Conservation (phyloP, 2,888 invertebrate genomes). For the Doris montereyensis region DNA sequence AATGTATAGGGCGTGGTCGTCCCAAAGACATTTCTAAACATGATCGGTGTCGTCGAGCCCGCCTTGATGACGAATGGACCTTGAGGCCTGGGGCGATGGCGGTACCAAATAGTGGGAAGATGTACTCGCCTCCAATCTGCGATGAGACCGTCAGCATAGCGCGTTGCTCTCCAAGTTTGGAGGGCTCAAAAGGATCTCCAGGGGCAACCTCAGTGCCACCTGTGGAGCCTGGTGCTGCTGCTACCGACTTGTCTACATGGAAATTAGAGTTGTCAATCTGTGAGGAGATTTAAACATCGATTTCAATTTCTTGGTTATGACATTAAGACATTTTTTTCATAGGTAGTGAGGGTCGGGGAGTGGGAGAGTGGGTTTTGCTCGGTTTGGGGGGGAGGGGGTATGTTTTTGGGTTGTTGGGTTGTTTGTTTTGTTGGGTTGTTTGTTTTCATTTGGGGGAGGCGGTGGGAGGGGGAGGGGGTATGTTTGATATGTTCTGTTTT, state of each 20-base stretch:
- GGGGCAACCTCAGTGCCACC: slow-evolving; percentile 71
- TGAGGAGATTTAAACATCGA: no score
- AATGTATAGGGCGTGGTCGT: slow-evolving; percentile 72
- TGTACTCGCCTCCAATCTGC: slow-evolving; percentile 70
- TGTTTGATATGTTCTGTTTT: no score
- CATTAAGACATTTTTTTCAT: no score
- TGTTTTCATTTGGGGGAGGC: no score
- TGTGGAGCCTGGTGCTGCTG: slow-evolving; percentile 72
- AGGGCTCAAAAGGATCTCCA: slow-evolving; percentile 73
- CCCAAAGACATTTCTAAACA: slow-evolving; percentile 75
- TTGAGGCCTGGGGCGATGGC: slow-evolving; percentile 75
- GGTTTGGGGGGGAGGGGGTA: no score
- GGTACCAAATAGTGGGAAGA: slow-evolving; percentile 74
- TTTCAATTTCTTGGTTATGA: no score
- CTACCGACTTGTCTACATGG: slow-evolving; percentile 71
- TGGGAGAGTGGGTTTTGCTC: no score
- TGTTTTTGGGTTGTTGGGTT: no score
- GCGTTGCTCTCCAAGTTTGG: slow-evolving; percentile 70
- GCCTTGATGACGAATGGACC: slow-evolving; percentile 74
- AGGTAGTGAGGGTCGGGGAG: no score
- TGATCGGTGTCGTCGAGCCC: slow-evolving; percentile 70
- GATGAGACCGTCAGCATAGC: slow-evolving; percentile 67
- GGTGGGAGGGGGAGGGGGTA: no score
- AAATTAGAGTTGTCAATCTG: slow-evolving; percentile 72
- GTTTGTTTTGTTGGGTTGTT: no score